phyloP scores from a whole-genome alignment of 2,888 invertebrate species.

The Drosophila anomalata region DNA sequence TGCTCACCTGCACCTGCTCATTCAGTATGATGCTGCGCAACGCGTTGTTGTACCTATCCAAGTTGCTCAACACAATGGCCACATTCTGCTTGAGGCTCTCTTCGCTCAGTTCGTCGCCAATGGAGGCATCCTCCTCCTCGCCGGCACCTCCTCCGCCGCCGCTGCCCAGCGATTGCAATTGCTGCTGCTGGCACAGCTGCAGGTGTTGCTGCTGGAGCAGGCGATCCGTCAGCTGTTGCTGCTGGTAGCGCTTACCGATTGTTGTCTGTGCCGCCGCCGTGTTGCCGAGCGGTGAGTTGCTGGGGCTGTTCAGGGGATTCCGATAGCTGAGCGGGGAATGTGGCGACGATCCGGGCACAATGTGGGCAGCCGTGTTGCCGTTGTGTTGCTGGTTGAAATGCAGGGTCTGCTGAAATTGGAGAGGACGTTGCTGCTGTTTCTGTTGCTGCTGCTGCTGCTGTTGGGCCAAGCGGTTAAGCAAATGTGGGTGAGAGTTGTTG shows the following conservation, averaged over 20 bases:
- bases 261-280: slow-evolving; percentile 42
- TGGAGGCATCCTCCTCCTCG: slow-evolving; percentile 50
- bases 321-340: slow-evolving; percentile 80
- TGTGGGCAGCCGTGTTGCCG: slow-evolving; percentile 71
- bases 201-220: slow-evolving; percentile 81
- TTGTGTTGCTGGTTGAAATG: slow-evolving; percentile 56
- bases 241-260: slow-evolving; percentile 74
- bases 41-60: slow-evolving; percentile 84
- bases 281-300: slow-evolving; percentile 73
- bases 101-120: slow-evolving; percentile 82
- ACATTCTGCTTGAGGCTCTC: slow-evolving; percentile 84
- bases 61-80: slow-evolving; percentile 83
- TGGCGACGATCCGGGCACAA: slow-evolving; percentile 67
- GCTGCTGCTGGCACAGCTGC: slow-evolving; percentile 79
- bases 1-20: slow-evolving; percentile 80
- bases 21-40: slow-evolving; percentile 83
- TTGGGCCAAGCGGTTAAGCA: slow-evolving; percentile 56
- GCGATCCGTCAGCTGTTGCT: slow-evolving; percentile 79
- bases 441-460: slow-evolving; percentile 49
- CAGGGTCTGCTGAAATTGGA: slow-evolving; percentile 49
- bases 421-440: slow-evolving; percentile 22
- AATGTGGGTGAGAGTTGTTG: slow-evolving; percentile 65
- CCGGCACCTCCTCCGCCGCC: slow-evolving; percentile 36
- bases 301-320: slow-evolving; percentile 83
- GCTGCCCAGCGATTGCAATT: slow-evolving; percentile 59